Base-by-base conservation (phyloP, 1,140 invertebrate genomes). In the Dufourea novaeangliae region DNA sequence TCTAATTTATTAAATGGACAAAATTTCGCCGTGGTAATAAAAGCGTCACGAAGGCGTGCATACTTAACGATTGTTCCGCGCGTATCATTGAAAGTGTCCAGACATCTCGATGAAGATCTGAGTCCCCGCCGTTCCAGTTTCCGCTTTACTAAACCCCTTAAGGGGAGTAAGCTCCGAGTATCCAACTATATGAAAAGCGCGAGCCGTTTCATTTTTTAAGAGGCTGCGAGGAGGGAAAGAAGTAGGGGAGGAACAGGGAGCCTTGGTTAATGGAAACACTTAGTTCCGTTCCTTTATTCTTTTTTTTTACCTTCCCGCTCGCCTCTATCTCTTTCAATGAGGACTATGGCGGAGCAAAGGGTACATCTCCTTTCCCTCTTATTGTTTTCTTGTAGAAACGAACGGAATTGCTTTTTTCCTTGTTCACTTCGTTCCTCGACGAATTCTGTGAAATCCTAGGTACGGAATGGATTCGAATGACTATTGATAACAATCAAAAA, bases 201-300 rank as follows among this genome's bases (percentile, higher is more conserved):
- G 27, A 44, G 63, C 50, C 50, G 39, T 75, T 75, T 75, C 63
- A 75, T 67, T 68, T 75, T 78, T 56, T 70, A 78, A 64, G 59
- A 64, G 59, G 29, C 29, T 56, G 37, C 22, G 22, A 54, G 34
- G 22, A 54, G 8, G 63, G n/a, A 7, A 22, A 17, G 10, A 20
- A 7, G 39, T 7, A 12, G 20, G 25, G 22, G 39, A 29, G 8
- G 11, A 34, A 59, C 39, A 17, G 57, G 41, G 3, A n/a, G 59
- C 20, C 34, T 34, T 44, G 32, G 37, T 78, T 78, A 78, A 78
- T 78, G 68, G 68, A 72, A 78, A 78, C 57, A 78, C 68, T 78
- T 78, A 78, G 68, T 44, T 72, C n/a, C 29, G n/a, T 72, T 72
- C 34, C 27, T 17, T 74, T 44, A 27, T 20, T 3, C 37, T 62